These are phyloP conservation scores for Meloidogyne floridensis DNA, from an alignment of 1,140 invertebrate species.

Conservation along the genomic window DNA sequence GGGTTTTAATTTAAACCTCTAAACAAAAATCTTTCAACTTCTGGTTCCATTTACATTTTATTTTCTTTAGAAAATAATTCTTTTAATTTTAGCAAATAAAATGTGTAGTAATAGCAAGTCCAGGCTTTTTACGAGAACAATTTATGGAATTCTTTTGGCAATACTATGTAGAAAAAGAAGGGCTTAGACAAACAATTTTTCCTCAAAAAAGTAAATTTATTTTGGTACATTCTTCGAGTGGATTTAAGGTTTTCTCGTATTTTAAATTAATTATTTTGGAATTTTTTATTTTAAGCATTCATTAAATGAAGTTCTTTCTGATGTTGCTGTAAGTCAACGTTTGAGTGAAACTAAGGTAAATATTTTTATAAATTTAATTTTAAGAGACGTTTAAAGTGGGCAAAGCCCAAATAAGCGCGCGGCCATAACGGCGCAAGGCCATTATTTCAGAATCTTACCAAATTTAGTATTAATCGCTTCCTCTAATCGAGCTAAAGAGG, in stretches of 20 bases:
- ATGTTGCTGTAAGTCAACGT: conserved; percentile 81
- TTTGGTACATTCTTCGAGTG: conserved; percentile 91
- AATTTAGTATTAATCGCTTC: no score
- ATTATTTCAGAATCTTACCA: no score
- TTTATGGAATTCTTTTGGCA: conserved; percentile 93
- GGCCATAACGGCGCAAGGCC: rapidly evolving
- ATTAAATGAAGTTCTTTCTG: conserved; percentile 92
- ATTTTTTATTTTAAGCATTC: conserved; percentile 80
- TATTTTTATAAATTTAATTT: neutral
- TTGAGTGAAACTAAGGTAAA: conserved; percentile 91
- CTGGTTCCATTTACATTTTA: no score
- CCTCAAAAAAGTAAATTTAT: conserved; percentile 93
- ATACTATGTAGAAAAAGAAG: conserved; percentile 81
- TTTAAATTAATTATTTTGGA: neutral
- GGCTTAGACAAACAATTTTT: conserved; percentile 72
- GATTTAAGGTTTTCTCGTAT: conserved; percentile 77
- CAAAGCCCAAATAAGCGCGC: no score
- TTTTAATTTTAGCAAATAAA: conserved; percentile 70
- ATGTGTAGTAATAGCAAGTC: conserved; percentile 91
- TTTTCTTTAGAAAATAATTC: no score
- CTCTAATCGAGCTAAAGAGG: no score
- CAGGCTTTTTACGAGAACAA: conserved; percentile 96
- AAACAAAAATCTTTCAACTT: no score
- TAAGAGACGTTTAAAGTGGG: no score
- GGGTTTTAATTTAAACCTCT: no score